Percentiles rank a stretch among this genome's conserved stretches.
These are phyloP conservation scores for Pyrrhia umbra DNA, from an alignment of 2,888 invertebrate species.

Conservation along the genomic window DNA sequence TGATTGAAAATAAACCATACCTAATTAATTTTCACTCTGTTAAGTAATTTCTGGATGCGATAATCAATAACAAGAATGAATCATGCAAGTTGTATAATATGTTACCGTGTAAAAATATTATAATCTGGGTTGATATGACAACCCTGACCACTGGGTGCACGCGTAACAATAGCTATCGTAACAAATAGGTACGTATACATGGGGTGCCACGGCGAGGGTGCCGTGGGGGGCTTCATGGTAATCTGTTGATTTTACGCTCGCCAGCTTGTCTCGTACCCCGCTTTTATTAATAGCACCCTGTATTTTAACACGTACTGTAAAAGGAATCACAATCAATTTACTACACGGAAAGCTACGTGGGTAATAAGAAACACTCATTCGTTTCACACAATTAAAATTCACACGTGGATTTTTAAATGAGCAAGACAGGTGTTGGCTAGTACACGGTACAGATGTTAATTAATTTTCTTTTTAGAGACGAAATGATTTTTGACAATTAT, in stretches of 20 bases:
- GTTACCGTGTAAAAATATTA: constrained; percentile 54
- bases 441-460: constrained; percentile 35
- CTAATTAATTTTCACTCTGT: constrained; percentile 54
- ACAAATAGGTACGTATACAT: constrained; percentile 84
- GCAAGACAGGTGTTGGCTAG: constrained; percentile 49
- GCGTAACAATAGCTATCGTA: constrained; percentile 83
- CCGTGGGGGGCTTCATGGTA: constrained; percentile 83
- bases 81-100: constrained; percentile 49
- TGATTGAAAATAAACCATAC: constrained; percentile 58
- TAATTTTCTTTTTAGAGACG: constrained; percentile 32
- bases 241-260: constrained; percentile 90
- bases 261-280: constrained; percentile 80
- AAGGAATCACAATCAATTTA: constrained; percentile 74
- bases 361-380: constrained; percentile 75
- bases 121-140: constrained; percentile 73
- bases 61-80: constrained; percentile 34
- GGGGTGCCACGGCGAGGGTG: constrained; percentile 77
- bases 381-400: constrained; percentile 69
- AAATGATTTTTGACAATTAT: constrained; percentile 15
- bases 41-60: constrained; percentile 34
- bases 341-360: constrained; percentile 50
- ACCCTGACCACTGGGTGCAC: constrained; percentile 78
- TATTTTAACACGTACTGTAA: constrained; percentile 85
- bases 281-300: constrained; percentile 85
- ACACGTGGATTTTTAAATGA: constrained; percentile 64